Evolutionary conservation across 2,113 vertebrate genomes (phyloP).

Genomic region (Labeo catla): DNA sequence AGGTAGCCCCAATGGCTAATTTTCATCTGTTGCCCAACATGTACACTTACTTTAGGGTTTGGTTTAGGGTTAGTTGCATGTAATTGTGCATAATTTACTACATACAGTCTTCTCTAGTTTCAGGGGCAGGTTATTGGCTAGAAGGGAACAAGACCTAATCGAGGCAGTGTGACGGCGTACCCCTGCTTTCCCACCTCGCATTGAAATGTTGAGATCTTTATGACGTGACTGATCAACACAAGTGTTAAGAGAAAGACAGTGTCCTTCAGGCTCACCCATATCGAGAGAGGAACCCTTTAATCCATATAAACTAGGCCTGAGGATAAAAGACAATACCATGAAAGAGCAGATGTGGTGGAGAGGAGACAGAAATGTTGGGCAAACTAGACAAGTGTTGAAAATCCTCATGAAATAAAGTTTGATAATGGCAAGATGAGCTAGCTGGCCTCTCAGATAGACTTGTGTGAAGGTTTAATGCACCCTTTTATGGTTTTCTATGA

Average conservation of each 20-base stretch:
- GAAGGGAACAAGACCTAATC: not conserved
- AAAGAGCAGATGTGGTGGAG: not conserved
- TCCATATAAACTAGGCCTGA: not conserved
- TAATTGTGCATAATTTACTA: not conserved
- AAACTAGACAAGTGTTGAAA: too few relatives aligned
- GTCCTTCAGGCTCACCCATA: not conserved
- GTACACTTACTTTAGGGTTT: not conserved
- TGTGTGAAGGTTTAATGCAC: not conserved
- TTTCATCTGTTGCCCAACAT: too few relatives aligned
- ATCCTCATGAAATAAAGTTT: too few relatives aligned
- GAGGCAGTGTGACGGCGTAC: not conserved
- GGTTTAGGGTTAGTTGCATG: not conserved
- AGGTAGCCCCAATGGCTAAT: too few relatives aligned
- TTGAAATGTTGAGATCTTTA: not conserved
- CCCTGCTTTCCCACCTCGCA: not conserved
- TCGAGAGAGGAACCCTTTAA: not conserved
- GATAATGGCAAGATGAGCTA: too few relatives aligned
- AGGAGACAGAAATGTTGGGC: too few relatives aligned
- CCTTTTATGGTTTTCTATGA: not conserved
- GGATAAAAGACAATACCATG: not conserved
- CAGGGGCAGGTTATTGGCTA: not conserved
- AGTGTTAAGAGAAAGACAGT: too few relatives aligned
- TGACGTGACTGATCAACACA: not conserved
- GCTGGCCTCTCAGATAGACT: too few relatives aligned
- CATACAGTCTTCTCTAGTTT: not conserved